Conservation (phyloP, 30 jellyfish, hydroid and myxozoan genomes). For the Sanderia malayensis region DNA sequence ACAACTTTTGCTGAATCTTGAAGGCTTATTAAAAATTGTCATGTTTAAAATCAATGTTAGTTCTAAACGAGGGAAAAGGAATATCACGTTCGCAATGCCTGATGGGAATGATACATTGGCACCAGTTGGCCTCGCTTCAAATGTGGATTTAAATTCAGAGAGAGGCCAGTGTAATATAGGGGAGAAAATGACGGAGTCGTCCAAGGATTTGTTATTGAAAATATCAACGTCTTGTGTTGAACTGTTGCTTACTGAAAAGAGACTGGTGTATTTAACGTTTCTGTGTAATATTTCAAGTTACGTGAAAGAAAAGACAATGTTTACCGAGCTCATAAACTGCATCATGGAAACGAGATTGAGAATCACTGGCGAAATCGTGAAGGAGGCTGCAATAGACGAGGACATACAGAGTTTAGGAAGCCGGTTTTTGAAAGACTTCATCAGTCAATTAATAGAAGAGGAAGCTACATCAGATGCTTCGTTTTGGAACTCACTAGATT, state of each 20-base stretch:
- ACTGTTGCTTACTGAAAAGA: slow-evolving; percentile 8
- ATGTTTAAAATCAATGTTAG: neutral
- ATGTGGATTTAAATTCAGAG: neutral
- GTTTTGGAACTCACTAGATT: slow-evolving; percentile 44
- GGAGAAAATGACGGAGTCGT: slow-evolving; percentile 26
- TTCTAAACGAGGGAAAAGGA: neutral
- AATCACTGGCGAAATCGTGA: neutral
- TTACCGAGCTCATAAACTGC: neutral
- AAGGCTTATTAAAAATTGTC: slow-evolving; percentile 28
- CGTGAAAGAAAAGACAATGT: slow-evolving; percentile 6
- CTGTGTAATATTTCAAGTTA: slow-evolving; percentile 19
- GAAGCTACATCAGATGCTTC: slow-evolving; percentile 2
- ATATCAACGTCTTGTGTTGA: slow-evolving; percentile 3
- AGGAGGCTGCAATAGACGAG: neutral
- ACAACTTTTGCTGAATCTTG: slow-evolving; percentile 1
- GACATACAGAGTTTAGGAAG: slow-evolving; percentile 6
- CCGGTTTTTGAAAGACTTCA: neutral
- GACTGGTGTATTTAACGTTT: slow-evolving; percentile 10
- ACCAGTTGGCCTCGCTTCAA: neutral
- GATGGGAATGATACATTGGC: neutral
- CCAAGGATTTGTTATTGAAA: neutral
- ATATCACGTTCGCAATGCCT: neutral
- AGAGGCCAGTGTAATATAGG: neutral
- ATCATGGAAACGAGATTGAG: slow-evolving; percentile 8
- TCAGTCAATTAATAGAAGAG: slow-evolving; percentile 24